These are phyloP conservation scores for Endomychus coccineus DNA, from an alignment of 2,888 invertebrate species.

Conservation along the genomic window DNA sequence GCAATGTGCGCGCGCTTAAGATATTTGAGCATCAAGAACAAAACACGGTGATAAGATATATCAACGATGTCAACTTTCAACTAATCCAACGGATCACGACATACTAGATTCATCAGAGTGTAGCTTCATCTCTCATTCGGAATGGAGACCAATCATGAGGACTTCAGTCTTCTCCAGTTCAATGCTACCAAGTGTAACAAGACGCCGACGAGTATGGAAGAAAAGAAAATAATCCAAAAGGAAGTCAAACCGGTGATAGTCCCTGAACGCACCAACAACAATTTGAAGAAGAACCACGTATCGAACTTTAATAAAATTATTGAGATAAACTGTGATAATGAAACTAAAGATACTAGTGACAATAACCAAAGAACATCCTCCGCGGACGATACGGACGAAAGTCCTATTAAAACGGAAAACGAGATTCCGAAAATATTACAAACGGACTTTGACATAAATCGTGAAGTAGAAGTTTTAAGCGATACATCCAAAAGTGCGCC, in stretches of 20 bases:
- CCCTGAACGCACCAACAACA: slow-evolving; percentile 5
- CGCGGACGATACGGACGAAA: slow-evolving; percentile 17
- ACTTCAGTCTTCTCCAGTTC: slow-evolving; percentile 15
- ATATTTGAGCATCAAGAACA: no score
- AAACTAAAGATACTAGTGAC: slow-evolving; percentile 19
- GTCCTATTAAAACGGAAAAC: slow-evolving; percentile 15
- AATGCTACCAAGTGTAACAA: slow-evolving; percentile 12
- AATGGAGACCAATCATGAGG: slow-evolving; percentile 10
- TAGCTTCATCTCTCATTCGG: no score
- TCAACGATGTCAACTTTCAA: no score
- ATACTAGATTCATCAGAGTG: no score
- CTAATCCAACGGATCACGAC: no score
- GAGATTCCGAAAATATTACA: no score
- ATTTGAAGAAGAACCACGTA: slow-evolving; percentile 8
- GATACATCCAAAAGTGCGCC: no score
- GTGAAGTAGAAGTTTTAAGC: no score
- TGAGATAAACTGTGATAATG: slow-evolving; percentile 23
- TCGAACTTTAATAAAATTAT: not conserved
- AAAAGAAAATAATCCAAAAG: slow-evolving; percentile 18
- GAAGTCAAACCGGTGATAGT: slow-evolving; percentile 11
- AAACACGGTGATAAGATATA: no score
- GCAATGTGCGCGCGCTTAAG: no score
- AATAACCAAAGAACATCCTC: slow-evolving; percentile 12
- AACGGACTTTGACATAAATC: no score
- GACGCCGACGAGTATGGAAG: slow-evolving; percentile 2